Percentiles rank a stretch among this genome's conserved stretches.
Evolutionary conservation across 92 coral and sea anemone species (phyloP).

Genomic region (Heteractis magnifica): DNA sequence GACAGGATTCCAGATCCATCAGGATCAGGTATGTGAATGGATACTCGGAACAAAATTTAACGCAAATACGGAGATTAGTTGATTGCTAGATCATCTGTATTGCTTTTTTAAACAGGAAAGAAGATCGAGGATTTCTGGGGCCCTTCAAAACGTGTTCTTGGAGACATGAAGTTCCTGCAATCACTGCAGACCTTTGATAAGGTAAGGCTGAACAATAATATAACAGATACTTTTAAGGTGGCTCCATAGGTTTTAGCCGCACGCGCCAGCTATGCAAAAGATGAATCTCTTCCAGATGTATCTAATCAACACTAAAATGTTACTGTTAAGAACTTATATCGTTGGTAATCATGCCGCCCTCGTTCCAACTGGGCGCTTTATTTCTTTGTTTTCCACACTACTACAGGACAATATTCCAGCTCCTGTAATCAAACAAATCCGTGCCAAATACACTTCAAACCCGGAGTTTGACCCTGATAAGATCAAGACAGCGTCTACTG

Average conservation of each 20-base stretch:
- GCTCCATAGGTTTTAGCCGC: too few species aligned
- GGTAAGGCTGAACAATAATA: constrained; percentile 19
- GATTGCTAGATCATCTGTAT: too few species aligned
- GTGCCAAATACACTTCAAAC: constrained; percentile 90
- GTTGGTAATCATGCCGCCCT: not conserved
- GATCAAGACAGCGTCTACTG: constrained; percentile 93
- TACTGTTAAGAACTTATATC: not conserved
- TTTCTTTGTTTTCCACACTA: not conserved
- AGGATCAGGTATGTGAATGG: constrained; percentile 73
- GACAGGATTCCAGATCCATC: constrained; percentile 99
- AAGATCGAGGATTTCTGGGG: constrained; percentile 99
- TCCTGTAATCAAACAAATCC: constrained; percentile 77
- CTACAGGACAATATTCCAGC: constrained; percentile 85
- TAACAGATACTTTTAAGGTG: not conserved
- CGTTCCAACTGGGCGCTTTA: not conserved
- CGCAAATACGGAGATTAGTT: too few species aligned
- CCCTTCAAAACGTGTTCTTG: constrained; percentile 91
- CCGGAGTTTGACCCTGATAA: constrained; percentile 98
- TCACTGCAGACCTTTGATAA: constrained; percentile 93
- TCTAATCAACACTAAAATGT: too few species aligned
- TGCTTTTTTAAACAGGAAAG: constrained; percentile 55
- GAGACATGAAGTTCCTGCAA: constrained; percentile 94
- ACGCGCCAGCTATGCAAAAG: not conserved
- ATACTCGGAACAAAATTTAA: not conserved
- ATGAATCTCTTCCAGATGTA: not conserved